These are phyloP conservation scores for Choloepus didactylus DNA, from an alignment of 2,797 vertebrate species.

Conservation along the genomic window DNA sequence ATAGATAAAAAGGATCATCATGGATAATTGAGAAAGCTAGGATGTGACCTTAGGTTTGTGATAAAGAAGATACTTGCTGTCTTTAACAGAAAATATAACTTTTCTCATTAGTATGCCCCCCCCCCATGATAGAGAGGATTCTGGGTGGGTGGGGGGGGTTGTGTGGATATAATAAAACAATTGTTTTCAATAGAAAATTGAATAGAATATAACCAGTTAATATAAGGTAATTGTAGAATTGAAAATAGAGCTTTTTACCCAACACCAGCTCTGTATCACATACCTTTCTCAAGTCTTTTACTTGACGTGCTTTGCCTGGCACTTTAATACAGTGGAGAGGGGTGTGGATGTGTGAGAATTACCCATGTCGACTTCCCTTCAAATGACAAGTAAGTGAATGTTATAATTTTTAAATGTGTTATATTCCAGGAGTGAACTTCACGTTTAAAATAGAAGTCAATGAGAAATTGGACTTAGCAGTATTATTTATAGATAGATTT, in stretches of 20 bases:
- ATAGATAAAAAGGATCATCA: background rate
- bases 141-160: background rate
- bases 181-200: background rate
- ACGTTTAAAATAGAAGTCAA: constrained; percentile 26
- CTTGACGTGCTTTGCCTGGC: background rate
- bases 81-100: constrained; percentile 42
- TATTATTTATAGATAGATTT: constrained; percentile 2
- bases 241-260: background rate
- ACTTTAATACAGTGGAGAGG: background rate
- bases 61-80: background rate
- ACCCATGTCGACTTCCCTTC: background rate
- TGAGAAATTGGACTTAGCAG: background rate
- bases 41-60: constrained; percentile 21
- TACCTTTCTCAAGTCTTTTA: constrained; percentile 11
- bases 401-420: constrained; percentile 54
- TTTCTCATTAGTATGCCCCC: background rate
- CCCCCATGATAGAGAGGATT: background rate
- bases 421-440: background rate
- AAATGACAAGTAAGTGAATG: background rate
- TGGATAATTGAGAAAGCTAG: constrained; percentile 28
- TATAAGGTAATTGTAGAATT: constrained; percentile 10
- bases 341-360: background rate
- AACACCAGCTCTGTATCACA: background rate
- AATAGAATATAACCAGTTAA: constrained; percentile 24
- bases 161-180: background rate